Conservation (phyloP, 1,140 invertebrate genomes). For the Yoshiicerus persimilis region DNA sequence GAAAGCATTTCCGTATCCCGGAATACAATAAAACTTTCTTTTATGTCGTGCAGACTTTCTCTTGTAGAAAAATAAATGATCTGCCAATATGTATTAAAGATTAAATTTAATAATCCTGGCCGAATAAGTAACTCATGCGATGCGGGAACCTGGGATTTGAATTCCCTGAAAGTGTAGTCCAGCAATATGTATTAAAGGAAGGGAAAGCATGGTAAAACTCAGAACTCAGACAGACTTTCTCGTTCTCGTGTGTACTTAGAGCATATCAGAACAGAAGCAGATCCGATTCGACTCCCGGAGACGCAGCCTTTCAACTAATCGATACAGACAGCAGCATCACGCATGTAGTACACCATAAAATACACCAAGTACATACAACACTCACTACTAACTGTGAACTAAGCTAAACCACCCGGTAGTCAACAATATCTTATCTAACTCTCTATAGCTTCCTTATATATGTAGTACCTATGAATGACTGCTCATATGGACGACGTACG, state of each 20-base stretch:
- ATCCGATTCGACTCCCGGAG: constrained; percentile 8
- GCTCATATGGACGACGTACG: background rate
- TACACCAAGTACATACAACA: background rate
- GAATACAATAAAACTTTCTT: too few relatives aligned
- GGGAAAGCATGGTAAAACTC: background rate
- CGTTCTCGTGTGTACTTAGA: background rate
- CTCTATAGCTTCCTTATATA: background rate
- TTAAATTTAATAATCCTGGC: too few relatives aligned
- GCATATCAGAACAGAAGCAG: background rate
- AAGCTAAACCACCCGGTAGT: background rate
- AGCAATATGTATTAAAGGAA: background rate
- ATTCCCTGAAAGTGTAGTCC: background rate
- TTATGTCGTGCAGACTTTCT: too few relatives aligned
- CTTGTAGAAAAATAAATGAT: too few relatives aligned
- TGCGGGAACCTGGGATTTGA: background rate
- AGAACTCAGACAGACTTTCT: background rate
- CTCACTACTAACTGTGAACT: background rate
- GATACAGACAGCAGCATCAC: constrained; percentile 21
- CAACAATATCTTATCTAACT: background rate
- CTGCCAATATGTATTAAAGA: too few relatives aligned
- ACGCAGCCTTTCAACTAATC: constrained; percentile 14
- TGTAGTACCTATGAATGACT: background rate
- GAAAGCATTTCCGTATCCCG: too few relatives aligned
- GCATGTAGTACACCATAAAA: constrained; percentile 17
- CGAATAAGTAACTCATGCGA: too few relatives aligned